Base-by-base conservation (phyloP, 2,888 invertebrate genomes). In the Drosophila meridionalis region DNA sequence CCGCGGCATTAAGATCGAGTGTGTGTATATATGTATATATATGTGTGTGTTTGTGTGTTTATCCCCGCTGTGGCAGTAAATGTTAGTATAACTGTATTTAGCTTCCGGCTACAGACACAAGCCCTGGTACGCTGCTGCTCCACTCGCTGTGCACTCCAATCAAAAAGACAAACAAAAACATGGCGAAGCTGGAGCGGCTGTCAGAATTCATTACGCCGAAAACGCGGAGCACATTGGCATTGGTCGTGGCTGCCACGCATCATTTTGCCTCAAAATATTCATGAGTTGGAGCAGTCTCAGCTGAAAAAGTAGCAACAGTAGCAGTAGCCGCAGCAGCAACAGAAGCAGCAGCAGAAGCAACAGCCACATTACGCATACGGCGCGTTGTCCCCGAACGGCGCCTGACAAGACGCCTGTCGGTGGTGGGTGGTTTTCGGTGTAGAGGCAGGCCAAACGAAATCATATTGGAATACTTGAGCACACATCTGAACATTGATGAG, bases 321-420 rank as follows among this genome's bases (percentile, higher is more conserved):
- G 38, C 50, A 36, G 14, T 28, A 34, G 55, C 60, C 30, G 11
- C 20, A 58, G 42, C 56, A 82, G 71, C 78, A 74, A 69, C 48
- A 63, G 38, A 55, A 36, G 14, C 28, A 34, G 55, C 60, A 34
- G 11, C 20, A 58, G 42, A 58, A 82, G 71, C 78, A 74, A 71
- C 74, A 79, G 71, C 57, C 73, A 63, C 77, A 83, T 75, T 74
- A 75, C 84, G 82, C 70, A 83, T 83, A 82, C 83, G 87, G 60
- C 72, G 62, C 58, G 58, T 43, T 69, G 75, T 87, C 78, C 82
- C 80, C 68, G 65, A 34, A n/a, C 20, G n/a, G 38, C 8, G 43
- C 47, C 43, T 57, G 34, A n/a, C 40, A 62, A 52, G 42, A 20
- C 36, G 48, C n/a, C n/a, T n/a, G 6, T 20, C 20, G 30, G 12